Evolutionary conservation across 2,113 vertebrate species (phyloP).

Genomic region (Calidris pugnax): DNA sequence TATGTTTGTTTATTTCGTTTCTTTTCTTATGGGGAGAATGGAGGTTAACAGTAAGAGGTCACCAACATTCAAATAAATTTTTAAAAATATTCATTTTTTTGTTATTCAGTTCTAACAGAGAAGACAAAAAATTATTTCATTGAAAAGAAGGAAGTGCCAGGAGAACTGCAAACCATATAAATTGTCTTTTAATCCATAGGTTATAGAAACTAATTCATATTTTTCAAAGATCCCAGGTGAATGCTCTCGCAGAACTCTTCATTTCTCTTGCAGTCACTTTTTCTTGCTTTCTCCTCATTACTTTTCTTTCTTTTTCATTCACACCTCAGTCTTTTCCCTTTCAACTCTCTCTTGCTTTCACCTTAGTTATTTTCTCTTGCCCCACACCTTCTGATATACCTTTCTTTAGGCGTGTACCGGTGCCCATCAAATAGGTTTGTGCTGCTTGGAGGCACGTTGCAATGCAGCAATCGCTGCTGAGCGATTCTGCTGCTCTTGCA

Average conservation of each 20-base stretch:
- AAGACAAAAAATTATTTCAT: neutral
- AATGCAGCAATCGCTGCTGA: neutral
- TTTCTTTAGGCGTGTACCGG: neutral
- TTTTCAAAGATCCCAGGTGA: neutral
- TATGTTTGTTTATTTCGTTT: neutral
- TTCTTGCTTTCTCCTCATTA: neutral
- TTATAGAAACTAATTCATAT: neutral
- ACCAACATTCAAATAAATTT: neutral
- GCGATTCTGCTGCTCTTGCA: neutral
- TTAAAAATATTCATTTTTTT: neutral
- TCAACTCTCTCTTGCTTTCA: neutral
- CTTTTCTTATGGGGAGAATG: neutral
- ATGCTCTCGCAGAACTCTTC: neutral
- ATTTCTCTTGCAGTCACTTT: neutral
- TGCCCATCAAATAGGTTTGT: neutral
- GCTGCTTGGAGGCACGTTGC: neutral
- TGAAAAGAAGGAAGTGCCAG: neutral
- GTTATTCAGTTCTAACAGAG: neutral
- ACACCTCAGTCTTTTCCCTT: neutral
- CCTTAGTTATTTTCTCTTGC: neutral
- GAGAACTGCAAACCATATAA: neutral
- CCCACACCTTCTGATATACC: neutral
- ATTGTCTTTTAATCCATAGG: neutral
- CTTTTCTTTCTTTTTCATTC: neutral
- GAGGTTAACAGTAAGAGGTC: neutral